Evolutionary conservation across 2,797 vertebrate species (phyloP), one percentile per base, ranked within the genome.

Genomic region (Phalloptychus januarius): DNA sequence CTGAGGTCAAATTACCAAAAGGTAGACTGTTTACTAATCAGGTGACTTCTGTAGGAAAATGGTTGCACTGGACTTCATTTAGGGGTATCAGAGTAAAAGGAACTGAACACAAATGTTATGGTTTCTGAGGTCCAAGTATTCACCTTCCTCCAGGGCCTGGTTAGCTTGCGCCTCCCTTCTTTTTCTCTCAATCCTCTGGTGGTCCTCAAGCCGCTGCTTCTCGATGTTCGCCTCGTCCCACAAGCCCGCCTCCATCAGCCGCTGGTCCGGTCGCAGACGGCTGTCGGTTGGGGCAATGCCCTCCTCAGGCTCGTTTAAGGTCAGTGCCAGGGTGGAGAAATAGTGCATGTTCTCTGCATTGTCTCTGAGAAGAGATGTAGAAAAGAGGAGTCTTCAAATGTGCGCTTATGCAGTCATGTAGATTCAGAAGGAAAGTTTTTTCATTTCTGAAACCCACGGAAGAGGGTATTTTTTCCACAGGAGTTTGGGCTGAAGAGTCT

Each of bases 311-410:
- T 98, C 98, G 1, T 99, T 99, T 69, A 99, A 95, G 0, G 97
- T 97, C 73, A 99, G 91, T 0, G 98, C 98, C 85, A 99, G 92
- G 74, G 97, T 96, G 20, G 98, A 99, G 88, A 99, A 99, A 84
- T 95, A 98, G 91, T 99, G 97, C 98, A 99, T 99, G 94, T 98
- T 98, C 89, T 99, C 98, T 0, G 98, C 97, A 12, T 98, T 96
- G 74, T 98, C 98, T 91, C 98, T 99, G 79, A 36, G 71, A 5
- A 45, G 40, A 70, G 40, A 28, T 6, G 73, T 1, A 61, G 33
- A 54, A 8, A 63, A 52, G 7, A 67, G 36, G 61, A 38, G 18
- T 25, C 40, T 40, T 69, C 38, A n/a, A 12, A 42, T 7, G 23
- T 69, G 38, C 6, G 23, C 65, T 42, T 13, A 69, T 4, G 8